These are phyloP conservation scores for Chelonus formosanus DNA, from an alignment of 2,888 invertebrate species.

Conservation along the genomic window DNA sequence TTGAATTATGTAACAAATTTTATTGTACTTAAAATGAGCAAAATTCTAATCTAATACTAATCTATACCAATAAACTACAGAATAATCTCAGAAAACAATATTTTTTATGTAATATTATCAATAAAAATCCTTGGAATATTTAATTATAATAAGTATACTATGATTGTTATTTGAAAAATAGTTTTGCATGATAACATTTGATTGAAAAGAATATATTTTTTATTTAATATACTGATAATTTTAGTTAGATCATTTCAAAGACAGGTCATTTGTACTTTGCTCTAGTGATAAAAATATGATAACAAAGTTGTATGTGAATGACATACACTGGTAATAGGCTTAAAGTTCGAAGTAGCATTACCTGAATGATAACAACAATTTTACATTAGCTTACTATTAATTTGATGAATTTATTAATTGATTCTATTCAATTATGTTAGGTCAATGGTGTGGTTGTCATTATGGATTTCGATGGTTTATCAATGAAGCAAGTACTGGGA, in stretches of 20 bases:
- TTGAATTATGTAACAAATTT: no score
- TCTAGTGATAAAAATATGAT: constrained; percentile 31
- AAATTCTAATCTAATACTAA: no score
- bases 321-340: constrained; percentile 20
- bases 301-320: constrained; percentile 20
- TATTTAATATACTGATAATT: constrained; percentile 17
- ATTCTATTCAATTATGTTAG: constrained; percentile 44
- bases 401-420: neutral
- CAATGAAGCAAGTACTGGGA: constrained; percentile 78
- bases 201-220: constrained; percentile 4
- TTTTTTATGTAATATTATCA: neutral
- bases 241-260: constrained; percentile 2
- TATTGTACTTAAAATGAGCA: no score
- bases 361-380: neutral
- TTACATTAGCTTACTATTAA: neutral
- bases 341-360: constrained; percentile 31
- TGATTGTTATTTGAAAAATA: neutral
- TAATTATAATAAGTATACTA: no score
- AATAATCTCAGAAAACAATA: no score
- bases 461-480: constrained; percentile 83
- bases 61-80: no score
- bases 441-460: constrained; percentile 82
- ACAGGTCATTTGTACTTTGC: constrained; percentile 39
- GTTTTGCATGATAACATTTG: neutral
- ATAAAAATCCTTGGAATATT: no score